phyloP scores from a whole-genome alignment of 2,113 vertebrate genomes.

The Ranitomeya variabilis region DNA sequence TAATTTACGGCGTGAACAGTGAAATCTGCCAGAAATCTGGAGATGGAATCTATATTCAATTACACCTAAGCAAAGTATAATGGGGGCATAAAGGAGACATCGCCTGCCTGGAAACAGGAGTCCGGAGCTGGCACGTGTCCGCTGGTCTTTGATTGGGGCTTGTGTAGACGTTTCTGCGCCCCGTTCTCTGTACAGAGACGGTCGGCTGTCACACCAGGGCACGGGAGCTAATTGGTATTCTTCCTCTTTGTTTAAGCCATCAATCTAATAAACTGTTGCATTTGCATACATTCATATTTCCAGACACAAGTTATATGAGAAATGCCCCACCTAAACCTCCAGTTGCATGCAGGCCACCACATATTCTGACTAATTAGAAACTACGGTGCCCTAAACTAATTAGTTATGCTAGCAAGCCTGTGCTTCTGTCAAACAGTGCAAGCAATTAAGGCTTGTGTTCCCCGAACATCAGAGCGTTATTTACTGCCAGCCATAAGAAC shows the following conservation, averaged over 20 bases:
- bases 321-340: conserved; percentile 55
- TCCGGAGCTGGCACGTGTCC: neutral
- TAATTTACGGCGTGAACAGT: conserved; percentile 2
- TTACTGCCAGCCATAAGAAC: conserved; percentile 57
- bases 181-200: conserved; percentile 13
- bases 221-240: conserved; percentile 49
- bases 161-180: neutral
- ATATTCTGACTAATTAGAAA: conserved; percentile 57
- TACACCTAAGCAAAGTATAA: neutral
- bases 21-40: neutral
- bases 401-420: conserved; percentile 54
- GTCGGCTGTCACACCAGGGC: conserved; percentile 34
- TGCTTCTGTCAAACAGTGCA: conserved; percentile 53
- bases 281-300: conserved; percentile 54
- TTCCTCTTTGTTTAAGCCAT: conserved; percentile 50
- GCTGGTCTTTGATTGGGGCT: conserved; percentile 18
- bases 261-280: conserved; percentile 48
- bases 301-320: conserved; percentile 38
- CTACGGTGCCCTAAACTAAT: conserved; percentile 57
- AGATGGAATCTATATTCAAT: conserved; percentile 5
- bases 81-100: neutral
- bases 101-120: neutral
- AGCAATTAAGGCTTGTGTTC: conserved; percentile 56
- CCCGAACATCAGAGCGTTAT: conserved; percentile 57
- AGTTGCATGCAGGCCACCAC: conserved; percentile 51